Conservation (phyloP, 2,113 vertebrate species). For the Rhombomys opimus region DNA sequence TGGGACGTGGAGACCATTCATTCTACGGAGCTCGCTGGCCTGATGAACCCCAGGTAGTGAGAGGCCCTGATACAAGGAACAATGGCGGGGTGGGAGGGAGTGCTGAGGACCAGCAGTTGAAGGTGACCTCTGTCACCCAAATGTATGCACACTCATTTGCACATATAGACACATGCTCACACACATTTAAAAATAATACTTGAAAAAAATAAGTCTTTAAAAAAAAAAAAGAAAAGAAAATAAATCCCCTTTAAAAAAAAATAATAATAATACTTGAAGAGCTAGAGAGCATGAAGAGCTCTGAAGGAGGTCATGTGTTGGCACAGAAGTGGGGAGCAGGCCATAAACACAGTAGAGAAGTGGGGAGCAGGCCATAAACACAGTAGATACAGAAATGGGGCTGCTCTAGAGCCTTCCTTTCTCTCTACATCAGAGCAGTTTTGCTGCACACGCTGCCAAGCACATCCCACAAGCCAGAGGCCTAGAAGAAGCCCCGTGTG, state of each 20-base stretch:
- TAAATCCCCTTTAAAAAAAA: no score
- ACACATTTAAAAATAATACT: neutral
- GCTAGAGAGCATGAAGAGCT: neutral
- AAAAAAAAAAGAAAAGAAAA: no score
- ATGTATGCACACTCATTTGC: neutral
- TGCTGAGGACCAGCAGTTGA: neutral
- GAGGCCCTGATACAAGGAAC: neutral
- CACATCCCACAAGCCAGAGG: neutral
- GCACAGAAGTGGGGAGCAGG: no score
- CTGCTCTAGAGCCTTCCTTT: neutral
- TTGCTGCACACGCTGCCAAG: neutral
- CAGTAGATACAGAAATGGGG: neutral
- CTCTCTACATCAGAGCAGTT: neutral
- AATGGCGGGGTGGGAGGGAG: no score
- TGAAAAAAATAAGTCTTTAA: no score
- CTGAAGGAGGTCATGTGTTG: neutral
- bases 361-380: no score
- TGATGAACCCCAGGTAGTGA: neutral
- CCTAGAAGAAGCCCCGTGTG: neutral
- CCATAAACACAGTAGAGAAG: no score
- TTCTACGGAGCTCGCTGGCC: neutral
- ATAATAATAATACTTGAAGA: neutral
- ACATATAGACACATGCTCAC: neutral
- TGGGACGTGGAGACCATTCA: no score
- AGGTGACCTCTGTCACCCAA: neutral